phyloP scores from a whole-genome alignment of 2,113 vertebrate species.

The Gorsachius goisagi region DNA sequence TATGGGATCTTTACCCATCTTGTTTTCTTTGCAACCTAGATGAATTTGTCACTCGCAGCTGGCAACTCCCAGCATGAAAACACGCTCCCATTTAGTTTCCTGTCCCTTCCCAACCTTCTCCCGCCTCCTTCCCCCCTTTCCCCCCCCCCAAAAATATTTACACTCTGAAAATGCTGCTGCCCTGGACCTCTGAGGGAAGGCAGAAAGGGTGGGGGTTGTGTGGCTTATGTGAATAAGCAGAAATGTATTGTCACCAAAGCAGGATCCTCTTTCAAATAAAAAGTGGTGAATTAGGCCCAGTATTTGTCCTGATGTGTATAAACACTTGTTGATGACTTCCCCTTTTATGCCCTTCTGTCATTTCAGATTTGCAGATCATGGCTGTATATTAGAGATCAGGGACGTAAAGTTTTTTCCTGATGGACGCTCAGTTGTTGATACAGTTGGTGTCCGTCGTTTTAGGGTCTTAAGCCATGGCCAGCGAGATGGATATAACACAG shows the following conservation, averaged over 20 bases:
- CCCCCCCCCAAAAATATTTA: not conserved
- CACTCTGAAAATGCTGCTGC: not conserved
- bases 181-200: not conserved
- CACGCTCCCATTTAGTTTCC: not conserved
- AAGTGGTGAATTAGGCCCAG: constrained; percentile 51
- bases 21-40: not conserved
- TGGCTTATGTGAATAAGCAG: not conserved
- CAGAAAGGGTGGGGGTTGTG: constrained; percentile 53
- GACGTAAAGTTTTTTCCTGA: constrained; percentile 92
- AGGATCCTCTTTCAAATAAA: constrained; percentile 14
- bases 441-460: constrained; percentile 86
- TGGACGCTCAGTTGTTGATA: constrained; percentile 89
- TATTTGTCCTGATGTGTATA: constrained; percentile 59
- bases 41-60: not conserved
- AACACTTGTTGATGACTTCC: constrained; percentile 47
- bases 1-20: not conserved
- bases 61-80: not conserved
- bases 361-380: constrained; percentile 86
- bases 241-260: constrained; percentile 36
- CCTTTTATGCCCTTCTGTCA: constrained; percentile 59
- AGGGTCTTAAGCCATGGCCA: constrained; percentile 87
- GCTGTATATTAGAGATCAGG: constrained; percentile 92
- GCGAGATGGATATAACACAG: constrained; percentile 92
- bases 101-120: not conserved
- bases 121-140: no score